Base-by-base conservation (phyloP, 2,888 invertebrate species). In the Halictus quadricinctus region DNA sequence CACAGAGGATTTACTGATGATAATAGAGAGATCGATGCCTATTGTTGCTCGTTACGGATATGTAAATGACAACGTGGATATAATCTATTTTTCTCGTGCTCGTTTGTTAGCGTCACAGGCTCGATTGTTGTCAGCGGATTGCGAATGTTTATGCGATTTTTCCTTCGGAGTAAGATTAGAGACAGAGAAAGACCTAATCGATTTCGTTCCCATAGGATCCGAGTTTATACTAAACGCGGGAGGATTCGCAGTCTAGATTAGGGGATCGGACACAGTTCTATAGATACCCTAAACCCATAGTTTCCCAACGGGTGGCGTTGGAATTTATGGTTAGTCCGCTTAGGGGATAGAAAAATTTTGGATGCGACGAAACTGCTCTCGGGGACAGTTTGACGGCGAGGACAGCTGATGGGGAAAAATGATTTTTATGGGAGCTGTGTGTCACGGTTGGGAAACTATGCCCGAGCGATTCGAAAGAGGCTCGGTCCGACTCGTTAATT, bases 71-170 rank as follows among this genome's bases (percentile, higher is more conserved):
- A 74, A 74, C 58, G 48, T 74, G 41, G 54, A 74, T 74, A 74
- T 74, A 58, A 70, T 74, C 48, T 74, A 74, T 58, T 74, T 74
- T 74, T 58, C 58, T 41, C 74, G 48, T 74, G 58, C 58, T 74
- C 74, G 74, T 74, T 74, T 58, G 36, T 41, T 74, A n/a, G 73
- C 21, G 69, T 58, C 58, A 58, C 58, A 58, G n/a, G 69, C 41
- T 69, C 69, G 69, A 69, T 69, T 69, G 41, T 69, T 69, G 41
- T 69, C 64, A 29, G 29, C 18, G 43, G 70, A 70, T n/a, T n/a
- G 70, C 41, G 70, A 64, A 64, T 64, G 64, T 36, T 36, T 29
- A 29, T 36, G 64, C 64, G 58, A 58, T 58, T 58, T 58, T 58
- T 58, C n/a, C 58, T 58, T 12, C 58, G 58, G 58, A 58, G n/a